phyloP scores from a whole-genome alignment of 1,140 invertebrate genomes.

The Trialeurodes vaporariorum region DNA sequence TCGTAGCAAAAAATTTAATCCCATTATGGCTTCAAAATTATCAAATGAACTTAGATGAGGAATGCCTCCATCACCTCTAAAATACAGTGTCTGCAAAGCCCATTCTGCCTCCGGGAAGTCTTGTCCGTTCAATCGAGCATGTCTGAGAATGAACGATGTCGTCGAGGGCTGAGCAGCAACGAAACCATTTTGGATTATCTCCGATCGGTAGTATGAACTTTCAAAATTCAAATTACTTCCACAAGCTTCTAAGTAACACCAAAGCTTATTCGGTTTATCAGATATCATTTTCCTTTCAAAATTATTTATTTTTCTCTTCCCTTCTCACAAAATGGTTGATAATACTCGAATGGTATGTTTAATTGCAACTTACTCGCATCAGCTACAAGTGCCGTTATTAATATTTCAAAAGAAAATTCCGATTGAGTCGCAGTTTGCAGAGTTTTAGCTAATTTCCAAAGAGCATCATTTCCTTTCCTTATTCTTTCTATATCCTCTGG shows the following conservation, averaged over 20 bases:
- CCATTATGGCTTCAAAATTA: not conserved
- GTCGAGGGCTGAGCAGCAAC: not conserved
- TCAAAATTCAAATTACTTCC: not conserved
- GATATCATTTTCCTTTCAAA: not conserved
- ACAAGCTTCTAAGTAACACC: not conserved
- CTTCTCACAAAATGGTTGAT: not conserved
- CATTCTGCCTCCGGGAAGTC: not conserved
- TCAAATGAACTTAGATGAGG: not conserved
- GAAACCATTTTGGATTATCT: not conserved
- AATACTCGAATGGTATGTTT: not conserved
- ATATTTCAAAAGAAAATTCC: not conserved
- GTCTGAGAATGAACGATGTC: not conserved
- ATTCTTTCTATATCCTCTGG: not conserved
- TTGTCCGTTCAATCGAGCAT: not conserved
- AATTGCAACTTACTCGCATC: not conserved
- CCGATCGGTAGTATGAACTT: not conserved
- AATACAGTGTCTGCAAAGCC: not conserved
- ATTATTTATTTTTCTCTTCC: not conserved
- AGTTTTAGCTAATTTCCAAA: not conserved
- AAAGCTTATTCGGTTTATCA: not conserved
- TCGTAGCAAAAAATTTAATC: not conserved
- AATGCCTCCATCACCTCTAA: not conserved
- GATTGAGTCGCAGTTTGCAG: not conserved
- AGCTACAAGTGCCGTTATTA: not conserved
- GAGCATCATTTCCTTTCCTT: not conserved